Evolutionary conservation across 2,888 invertebrate species (phyloP), one percentile per base, ranked within the genome.

Genomic region (Nemoura dubitans): DNA sequence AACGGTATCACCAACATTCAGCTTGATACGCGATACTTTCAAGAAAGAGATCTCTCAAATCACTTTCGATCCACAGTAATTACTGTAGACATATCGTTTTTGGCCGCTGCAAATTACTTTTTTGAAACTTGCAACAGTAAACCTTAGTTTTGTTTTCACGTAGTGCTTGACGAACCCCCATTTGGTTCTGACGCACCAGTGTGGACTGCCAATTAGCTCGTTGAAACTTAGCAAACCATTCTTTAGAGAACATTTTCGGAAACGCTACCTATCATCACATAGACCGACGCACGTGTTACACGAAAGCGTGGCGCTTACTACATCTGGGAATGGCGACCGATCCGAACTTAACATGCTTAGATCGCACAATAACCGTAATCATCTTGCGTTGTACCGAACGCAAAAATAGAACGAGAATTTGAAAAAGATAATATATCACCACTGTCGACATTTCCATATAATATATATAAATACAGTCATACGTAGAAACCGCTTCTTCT

Each of bases 161-260:
- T 26, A 84, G 84, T 84, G 84, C 84, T 76, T 84, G 59, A 29
- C 59, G 59, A 84, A 76, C 84, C 84, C 84, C 28, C 84, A n/a
- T 59, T 76, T 84, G 84, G 84, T 84, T 84, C 59, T 59, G 59
- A 59, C 59, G 84, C 84, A 84, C 84, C 59, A 14, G 10, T 76
- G 76, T 84, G 26, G 43, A 42, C 30, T 42, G 26, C 26, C 42
- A 26, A 59, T 16, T 84, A 59, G 84, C 25, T 84, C 27, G 27
- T 76, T 59, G 76, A 84, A 36, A 76, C 59, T 25, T 59, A 84
- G n/a, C 59, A 84, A 84, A 59, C 59, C 59, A 84, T 81, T 81
- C 81, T 81, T n/a, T 81, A 30, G 30, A 21, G 81, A 81, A 81
- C 59, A 59, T 59, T 6, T 36, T 59, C 59, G 59, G 10, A 59